A percentile compares a stretch with the other conserved stretches of the same genome.
phyloP scores from a whole-genome alignment of 2,797 vertebrate genomes.

The Amblyraja radiata region DNA sequence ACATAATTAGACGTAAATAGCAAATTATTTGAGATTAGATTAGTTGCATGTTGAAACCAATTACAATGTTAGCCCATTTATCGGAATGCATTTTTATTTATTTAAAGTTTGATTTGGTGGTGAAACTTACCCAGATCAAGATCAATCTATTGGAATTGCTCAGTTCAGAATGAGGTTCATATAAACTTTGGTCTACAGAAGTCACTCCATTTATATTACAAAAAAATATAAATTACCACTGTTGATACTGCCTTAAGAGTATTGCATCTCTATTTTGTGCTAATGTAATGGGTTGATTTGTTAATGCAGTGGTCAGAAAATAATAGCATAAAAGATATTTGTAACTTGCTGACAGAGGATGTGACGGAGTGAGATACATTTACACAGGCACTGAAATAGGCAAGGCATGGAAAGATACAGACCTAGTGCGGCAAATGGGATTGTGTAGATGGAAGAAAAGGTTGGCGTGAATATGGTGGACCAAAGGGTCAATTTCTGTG shows the following conservation, averaged over 20 bases:
- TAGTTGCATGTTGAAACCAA: not conserved
- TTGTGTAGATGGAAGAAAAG: too few species aligned
- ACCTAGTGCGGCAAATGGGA: too few species aligned
- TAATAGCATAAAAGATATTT: not conserved
- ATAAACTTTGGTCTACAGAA: not conserved
- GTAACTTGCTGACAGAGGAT: too few species aligned
- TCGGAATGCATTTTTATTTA: not conserved
- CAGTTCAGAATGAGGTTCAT: not conserved
- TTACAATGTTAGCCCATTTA: not conserved
- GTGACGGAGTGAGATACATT: too few species aligned
- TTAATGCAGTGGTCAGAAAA: not conserved
- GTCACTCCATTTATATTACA: not conserved
- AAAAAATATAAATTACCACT: not conserved
- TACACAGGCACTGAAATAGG: too few species aligned
- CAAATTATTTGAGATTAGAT: not conserved
- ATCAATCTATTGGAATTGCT: not conserved
- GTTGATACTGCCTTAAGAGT: too few species aligned
- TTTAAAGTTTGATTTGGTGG: not conserved
- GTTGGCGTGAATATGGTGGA: too few species aligned
- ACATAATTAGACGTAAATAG: not conserved
- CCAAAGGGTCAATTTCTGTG: too few species aligned
- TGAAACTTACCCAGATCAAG: not conserved
- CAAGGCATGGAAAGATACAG: too few species aligned
- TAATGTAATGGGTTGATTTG: constrained; percentile 21
- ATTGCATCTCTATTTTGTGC: not conserved